Evolutionary conservation across 2,113 vertebrate species (phyloP).

Genomic region (Chlamydotis undulata): DNA sequence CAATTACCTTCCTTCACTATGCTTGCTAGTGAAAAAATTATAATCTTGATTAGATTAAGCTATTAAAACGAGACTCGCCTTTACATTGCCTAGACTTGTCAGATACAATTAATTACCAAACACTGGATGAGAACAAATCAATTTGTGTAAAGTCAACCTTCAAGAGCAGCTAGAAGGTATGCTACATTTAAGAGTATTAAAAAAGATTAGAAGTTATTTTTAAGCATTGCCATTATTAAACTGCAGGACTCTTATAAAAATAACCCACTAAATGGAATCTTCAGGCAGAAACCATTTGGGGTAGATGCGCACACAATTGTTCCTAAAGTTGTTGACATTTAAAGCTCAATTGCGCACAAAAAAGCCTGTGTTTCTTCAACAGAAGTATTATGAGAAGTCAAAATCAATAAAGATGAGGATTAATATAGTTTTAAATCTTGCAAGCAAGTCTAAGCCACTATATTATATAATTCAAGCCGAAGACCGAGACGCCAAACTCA

Average conservation of each 20-base stretch:
- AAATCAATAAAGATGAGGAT: neutral
- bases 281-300: neutral
- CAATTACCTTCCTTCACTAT: neutral
- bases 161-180: neutral
- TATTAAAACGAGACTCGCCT: neutral
- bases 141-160: neutral
- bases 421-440: neutral
- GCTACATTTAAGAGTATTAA: neutral
- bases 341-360: neutral
- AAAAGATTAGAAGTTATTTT: neutral
- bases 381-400: neutral
- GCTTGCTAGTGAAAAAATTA: neutral
- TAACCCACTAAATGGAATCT: neutral
- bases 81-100: neutral
- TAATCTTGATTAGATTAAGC: neutral
- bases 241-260: neutral
- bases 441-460: neutral
- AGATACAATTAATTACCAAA: neutral
- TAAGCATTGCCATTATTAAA: neutral
- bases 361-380: neutral
- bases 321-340: neutral
- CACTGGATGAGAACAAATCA: neutral
- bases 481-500: constrained; percentile 58
- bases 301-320: neutral
- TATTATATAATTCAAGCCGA: neutral